phyloP scores from a whole-genome alignment of 2,888 invertebrate genomes.

The Drosophila affinis region DNA sequence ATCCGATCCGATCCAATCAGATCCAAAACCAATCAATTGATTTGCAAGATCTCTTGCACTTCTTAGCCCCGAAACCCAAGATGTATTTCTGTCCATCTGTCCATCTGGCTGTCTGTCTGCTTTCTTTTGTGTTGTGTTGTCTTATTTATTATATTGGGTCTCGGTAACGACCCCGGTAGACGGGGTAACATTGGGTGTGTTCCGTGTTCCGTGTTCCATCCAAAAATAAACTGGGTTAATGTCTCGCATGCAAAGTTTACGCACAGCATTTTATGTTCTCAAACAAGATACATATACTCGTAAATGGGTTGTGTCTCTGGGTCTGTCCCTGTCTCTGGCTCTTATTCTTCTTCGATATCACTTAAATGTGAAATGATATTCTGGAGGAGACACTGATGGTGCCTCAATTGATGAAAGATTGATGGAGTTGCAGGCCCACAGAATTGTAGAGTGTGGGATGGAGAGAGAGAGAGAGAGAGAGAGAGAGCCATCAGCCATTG shows the following conservation, averaged over 20 bases:
- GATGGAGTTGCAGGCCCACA: conserved; percentile 14
- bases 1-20: neutral
- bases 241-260: conserved; percentile 45
- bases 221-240: conserved; percentile 74
- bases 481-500: conserved; percentile 13
- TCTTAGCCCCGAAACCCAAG: conserved; percentile 5
- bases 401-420: conserved; percentile 31
- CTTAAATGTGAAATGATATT: conserved; percentile 11
- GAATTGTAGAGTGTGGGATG: neutral
- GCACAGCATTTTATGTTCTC: conserved; percentile 52
- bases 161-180: conserved; percentile 18
- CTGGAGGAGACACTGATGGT: conserved; percentile 1
- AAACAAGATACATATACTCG: conserved; percentile 38
- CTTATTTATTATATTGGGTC: conserved; percentile 26
- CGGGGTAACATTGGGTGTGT: conserved; percentile 59
- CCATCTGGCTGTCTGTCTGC: conserved; percentile 14
- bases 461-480: conserved; percentile 11
- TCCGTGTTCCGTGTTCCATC: conserved; percentile 46
- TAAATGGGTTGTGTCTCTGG: conserved; percentile 46
- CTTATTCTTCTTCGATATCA: conserved; percentile 17
- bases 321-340: neutral
- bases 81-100: conserved; percentile 29
- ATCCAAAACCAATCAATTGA: conserved; percentile 19
- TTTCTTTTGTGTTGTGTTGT: conserved; percentile 32
- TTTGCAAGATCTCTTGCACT: conserved; percentile 64